Base-by-base conservation (phyloP, 37 sponge, comb jelly and placozoan species). In the Spongilla lacustris region DNA sequence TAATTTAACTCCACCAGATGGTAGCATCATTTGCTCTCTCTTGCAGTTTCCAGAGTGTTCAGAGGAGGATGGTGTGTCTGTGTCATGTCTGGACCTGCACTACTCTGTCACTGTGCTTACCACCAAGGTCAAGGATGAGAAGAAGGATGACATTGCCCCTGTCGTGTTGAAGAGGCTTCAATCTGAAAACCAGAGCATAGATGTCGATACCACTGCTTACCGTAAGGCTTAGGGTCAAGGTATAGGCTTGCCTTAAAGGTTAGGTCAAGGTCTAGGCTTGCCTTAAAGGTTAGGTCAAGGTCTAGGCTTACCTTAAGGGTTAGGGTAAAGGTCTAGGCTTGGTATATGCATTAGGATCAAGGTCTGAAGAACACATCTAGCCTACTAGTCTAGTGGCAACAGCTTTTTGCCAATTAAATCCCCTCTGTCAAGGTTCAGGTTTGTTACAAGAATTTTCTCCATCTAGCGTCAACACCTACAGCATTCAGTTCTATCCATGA, bases 71-170 rank as follows among this genome's bases (percentile, higher is more conserved):
- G 85, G 82, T 23, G 80, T 92, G 0, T 88, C 92, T 8, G 84
- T 92, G 29, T 80, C 92, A 0, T 92, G 92, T 80, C 85, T 87
- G 26, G 66, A 92, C 77, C 81, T 92, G 58, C 27, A 75, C 37
- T 91, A 91, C n/a, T 74, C 31, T 2, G 84, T 84, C 67, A 84
- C 70, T 31, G 29, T 84, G 30, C 49, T 6, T 2, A 81, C 58
- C 58, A 58, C 58, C 58, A 77, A 85, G 33, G 71, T 85, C 2
- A 85, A 85, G 71, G 85, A 85, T 33, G 85, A 85, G 78, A 77
- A 68, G 50, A 67, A 76, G n/a, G 85, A 85, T 78, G 69, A 85
- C 41, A 69, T 71, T 11, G 41, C 68, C 0, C 78, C 85, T 0
- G 50, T 85, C 1, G 80, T 80, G 14, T 75, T 86, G 67, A 86